Conservation (phyloP, 2,888 invertebrate genomes). For the Gisinianus flammeolus region DNA sequence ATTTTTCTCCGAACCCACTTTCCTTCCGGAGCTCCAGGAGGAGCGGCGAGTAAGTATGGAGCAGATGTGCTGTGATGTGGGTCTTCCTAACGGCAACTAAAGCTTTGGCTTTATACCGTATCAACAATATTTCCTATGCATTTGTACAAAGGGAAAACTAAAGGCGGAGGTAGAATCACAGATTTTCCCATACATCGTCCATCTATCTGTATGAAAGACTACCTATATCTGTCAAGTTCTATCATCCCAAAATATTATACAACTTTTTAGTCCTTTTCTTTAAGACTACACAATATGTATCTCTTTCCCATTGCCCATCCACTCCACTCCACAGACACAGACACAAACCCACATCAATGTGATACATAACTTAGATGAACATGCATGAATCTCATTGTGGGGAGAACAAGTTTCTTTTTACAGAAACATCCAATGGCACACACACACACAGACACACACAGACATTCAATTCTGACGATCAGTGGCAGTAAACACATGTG, state of each 20-base stretch:
- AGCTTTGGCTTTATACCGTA: slow-evolving; percentile 34
- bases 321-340: background rate
- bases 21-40: slow-evolving; percentile 48
- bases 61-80: slow-evolving; percentile 47
- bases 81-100: slow-evolving; percentile 30
- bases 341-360: background rate
- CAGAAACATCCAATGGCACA: background rate
- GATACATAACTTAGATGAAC: background rate
- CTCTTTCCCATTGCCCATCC: background rate
- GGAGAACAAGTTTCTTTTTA: background rate
- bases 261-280: slow-evolving; percentile 3
- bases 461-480: slow-evolving; percentile 19
- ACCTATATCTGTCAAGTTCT: slow-evolving; percentile 15
- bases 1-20: slow-evolving; percentile 54
- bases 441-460: slow-evolving; percentile 11
- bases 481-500: slow-evolving; percentile 16
- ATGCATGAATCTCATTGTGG: slow-evolving; percentile 3
- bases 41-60: slow-evolving; percentile 37
- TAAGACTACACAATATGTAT: background rate
- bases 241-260: slow-evolving; percentile 21
- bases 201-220: background rate
- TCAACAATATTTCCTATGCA: slow-evolving; percentile 49
- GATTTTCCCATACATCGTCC: slow-evolving; percentile 27
- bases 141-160: slow-evolving; percentile 39
- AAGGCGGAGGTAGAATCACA: slow-evolving; percentile 36